Conservation (phyloP, 2,113 vertebrate genomes). For the Alectura lathami region DNA sequence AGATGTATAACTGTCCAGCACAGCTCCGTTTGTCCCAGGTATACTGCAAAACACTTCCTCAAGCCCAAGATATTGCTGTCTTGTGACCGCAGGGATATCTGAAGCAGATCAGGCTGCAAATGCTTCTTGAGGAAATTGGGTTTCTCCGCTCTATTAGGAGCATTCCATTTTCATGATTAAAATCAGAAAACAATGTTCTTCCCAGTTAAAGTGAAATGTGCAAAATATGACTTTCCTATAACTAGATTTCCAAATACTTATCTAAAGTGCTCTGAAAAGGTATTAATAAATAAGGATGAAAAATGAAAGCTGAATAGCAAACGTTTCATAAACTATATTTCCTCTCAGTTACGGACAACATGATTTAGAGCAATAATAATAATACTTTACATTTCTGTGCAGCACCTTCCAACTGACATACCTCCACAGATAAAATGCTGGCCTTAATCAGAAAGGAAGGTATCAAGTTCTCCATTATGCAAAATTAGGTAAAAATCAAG, state of each 20-base stretch:
- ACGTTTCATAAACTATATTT: not conserved
- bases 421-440: not conserved
- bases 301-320: constrained; percentile 23
- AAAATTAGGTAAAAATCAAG: constrained; percentile 1
- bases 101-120: constrained; percentile 57
- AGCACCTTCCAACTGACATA: not conserved
- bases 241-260: constrained; percentile 50
- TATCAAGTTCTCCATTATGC: not conserved
- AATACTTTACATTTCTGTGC: not conserved
- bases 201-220: constrained; percentile 29
- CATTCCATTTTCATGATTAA: constrained; percentile 72
- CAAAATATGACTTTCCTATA: not conserved
- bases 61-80: constrained; percentile 9
- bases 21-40: constrained; percentile 38
- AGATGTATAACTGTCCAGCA: not conserved
- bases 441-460: not conserved
- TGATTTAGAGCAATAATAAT: not conserved
- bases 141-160: constrained; percentile 68
- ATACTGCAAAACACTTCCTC: not conserved
- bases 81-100: constrained; percentile 20
- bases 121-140: constrained; percentile 67
- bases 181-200: constrained; percentile 69
- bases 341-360: constrained; percentile 1
- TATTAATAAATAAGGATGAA: constrained; percentile 51
- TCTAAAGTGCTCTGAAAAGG: constrained; percentile 47